Percentiles rank a stretch among this genome's conserved stretches.
Conservation (phyloP, 2,797 vertebrate genomes). For the Clarias fuscus region DNA sequence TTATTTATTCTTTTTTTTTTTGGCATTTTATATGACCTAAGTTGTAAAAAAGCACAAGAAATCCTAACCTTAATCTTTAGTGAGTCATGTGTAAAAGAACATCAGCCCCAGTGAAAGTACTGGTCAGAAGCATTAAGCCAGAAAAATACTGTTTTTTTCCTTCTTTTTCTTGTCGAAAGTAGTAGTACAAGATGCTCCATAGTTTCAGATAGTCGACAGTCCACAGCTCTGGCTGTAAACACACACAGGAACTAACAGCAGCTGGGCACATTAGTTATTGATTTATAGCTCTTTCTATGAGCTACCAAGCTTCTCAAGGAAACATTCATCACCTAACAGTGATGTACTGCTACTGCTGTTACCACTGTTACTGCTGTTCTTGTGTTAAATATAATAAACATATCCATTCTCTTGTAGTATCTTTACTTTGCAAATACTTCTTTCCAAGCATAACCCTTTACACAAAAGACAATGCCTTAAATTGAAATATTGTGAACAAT, state of each 20-base stretch:
- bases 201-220: not conserved
- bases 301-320: not conserved
- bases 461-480: constrained; percentile 9
- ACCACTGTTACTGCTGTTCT: not conserved
- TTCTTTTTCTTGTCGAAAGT: not conserved
- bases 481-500: not conserved
- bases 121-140: not conserved
- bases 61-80: not conserved
- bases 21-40: not conserved
- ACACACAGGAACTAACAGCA: not conserved
- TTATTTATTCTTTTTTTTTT: not conserved
- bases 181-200: not conserved
- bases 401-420: not conserved
- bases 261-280: not conserved
- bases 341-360: not conserved
- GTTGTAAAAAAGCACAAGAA: not conserved
- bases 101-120: not conserved
- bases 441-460: not conserved
- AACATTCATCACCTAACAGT: not conserved
- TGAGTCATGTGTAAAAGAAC: not conserved
- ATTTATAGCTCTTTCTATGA: not conserved
- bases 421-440: not conserved
- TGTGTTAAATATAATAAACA: constrained; percentile 2
- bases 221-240: not conserved
- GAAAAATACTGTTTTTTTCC: not conserved